phyloP scores from a whole-genome alignment of 1,140 invertebrate species.

The Drosophila auraria region DNA sequence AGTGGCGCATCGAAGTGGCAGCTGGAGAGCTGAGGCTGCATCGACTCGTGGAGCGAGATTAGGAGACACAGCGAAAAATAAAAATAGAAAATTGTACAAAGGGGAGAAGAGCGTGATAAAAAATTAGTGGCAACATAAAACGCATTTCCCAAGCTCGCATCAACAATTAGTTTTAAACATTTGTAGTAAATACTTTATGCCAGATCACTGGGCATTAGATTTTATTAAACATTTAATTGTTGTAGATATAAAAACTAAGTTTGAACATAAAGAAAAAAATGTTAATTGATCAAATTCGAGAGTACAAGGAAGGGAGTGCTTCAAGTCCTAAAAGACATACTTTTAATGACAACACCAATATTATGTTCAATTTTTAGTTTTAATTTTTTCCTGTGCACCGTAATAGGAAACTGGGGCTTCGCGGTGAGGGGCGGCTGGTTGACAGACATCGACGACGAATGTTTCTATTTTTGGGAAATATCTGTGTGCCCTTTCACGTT shows the following conservation, averaged over 20 bases:
- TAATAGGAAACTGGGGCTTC: background rate
- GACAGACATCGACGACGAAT: conserved; percentile 30
- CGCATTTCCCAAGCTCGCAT: background rate
- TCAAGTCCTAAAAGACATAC: too few species aligned
- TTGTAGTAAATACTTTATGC: too few species aligned
- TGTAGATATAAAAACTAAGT: too few species aligned
- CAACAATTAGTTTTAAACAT: too few species aligned
- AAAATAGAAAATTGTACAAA: background rate
- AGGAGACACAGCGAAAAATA: background rate
- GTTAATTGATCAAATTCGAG: too few species aligned
- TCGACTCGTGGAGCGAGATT: conserved; percentile 15
- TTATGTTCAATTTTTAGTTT: background rate
- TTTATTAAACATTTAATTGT: too few species aligned
- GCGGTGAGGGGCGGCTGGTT: background rate
- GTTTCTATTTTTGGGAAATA: conserved; percentile 33
- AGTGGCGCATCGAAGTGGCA: conserved; percentile 47
- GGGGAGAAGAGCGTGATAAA: background rate
- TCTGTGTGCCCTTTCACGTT: conserved; percentile 48
- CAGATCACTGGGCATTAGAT: too few species aligned
- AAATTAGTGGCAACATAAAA: background rate
- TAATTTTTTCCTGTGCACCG: background rate
- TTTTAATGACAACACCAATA: background rate
- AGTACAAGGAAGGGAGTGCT: too few species aligned
- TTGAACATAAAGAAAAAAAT: too few species aligned
- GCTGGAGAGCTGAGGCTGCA: conserved; percentile 16